These are phyloP conservation scores for Florisuga fusca DNA, from an alignment of 2,797 vertebrate species.

Conservation along the genomic window DNA sequence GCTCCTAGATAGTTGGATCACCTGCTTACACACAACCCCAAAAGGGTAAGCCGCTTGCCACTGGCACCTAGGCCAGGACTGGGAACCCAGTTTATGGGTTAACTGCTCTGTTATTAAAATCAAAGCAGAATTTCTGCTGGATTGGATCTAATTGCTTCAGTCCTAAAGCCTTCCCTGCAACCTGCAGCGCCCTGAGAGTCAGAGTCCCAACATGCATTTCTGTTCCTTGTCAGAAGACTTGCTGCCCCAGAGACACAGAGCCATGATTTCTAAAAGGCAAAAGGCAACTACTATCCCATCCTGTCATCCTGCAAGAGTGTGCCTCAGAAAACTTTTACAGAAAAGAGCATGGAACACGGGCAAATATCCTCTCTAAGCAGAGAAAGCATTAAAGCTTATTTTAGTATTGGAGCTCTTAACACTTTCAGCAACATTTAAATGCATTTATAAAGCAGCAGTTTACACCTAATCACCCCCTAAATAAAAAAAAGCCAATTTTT, in stretches of 20 bases:
- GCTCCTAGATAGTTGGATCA: background rate
- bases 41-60: background rate
- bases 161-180: background rate
- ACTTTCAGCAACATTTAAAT: background rate
- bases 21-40: background rate
- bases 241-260: background rate
- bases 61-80: accelerated
- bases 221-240: background rate
- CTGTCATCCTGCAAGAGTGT: background rate
- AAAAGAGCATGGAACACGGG: background rate
- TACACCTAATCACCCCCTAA: background rate
- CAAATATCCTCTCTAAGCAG: background rate
- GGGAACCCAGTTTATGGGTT: background rate
- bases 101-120: background rate
- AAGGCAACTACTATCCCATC: background rate
- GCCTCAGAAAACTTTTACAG: background rate
- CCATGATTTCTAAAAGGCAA: background rate
- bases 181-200: background rate
- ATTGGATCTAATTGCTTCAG: background rate
- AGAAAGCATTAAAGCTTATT: background rate
- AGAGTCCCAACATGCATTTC: background rate
- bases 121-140: background rate
- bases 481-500: background rate
- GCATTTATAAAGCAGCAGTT: background rate
- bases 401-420: background rate